Evolutionary conservation across 1,140 invertebrate genomes (phyloP).

Genomic region (Drosophila sechellia): DNA sequence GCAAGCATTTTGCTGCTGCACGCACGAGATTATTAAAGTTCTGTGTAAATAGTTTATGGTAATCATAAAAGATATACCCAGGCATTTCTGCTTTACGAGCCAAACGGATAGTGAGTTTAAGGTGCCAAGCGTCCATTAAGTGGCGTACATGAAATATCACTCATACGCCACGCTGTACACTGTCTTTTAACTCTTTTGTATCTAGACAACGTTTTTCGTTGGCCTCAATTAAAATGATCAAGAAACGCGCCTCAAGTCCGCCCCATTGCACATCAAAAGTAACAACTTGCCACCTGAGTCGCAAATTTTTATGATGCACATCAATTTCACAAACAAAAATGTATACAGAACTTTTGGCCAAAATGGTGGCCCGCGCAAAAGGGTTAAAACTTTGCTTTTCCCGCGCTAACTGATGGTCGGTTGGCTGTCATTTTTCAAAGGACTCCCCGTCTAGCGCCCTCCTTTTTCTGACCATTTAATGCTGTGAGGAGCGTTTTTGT

Average conservation of each 20-base stretch:
- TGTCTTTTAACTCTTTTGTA: conserved; percentile 21
- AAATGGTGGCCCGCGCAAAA: not conserved
- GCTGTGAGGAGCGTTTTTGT: conserved; percentile 11
- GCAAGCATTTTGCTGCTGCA: conserved; percentile 54
- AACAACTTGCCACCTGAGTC: conserved; percentile 72
- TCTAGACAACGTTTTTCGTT: conserved; percentile 4
- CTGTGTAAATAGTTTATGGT: conserved; percentile 79
- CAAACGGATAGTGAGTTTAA: conserved; percentile 8
- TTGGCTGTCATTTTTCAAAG: conserved; percentile 47
- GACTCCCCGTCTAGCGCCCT: conserved; percentile 3
- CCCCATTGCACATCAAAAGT: conserved; percentile 50
- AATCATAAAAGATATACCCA: conserved; percentile 64
- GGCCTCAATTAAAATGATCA: conserved; percentile 62
- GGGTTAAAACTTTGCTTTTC: conserved; percentile 35
- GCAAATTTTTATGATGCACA: conserved; percentile 70
- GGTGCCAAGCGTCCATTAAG: conserved; percentile 38
- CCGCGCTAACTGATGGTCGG: conserved; percentile 27
- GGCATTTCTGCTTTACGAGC: conserved; percentile 52
- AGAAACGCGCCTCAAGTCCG: conserved; percentile 19
- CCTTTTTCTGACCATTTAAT: conserved; percentile 36
- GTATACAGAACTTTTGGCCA: conserved; percentile 14
- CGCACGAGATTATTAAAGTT: conserved; percentile 68
- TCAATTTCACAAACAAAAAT: conserved; percentile 56
- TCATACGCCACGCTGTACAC: conserved; percentile 57
- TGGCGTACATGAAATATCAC: conserved; percentile 73